Conservation (phyloP, 2,113 vertebrate genomes). For the Centropus bengalensis region DNA sequence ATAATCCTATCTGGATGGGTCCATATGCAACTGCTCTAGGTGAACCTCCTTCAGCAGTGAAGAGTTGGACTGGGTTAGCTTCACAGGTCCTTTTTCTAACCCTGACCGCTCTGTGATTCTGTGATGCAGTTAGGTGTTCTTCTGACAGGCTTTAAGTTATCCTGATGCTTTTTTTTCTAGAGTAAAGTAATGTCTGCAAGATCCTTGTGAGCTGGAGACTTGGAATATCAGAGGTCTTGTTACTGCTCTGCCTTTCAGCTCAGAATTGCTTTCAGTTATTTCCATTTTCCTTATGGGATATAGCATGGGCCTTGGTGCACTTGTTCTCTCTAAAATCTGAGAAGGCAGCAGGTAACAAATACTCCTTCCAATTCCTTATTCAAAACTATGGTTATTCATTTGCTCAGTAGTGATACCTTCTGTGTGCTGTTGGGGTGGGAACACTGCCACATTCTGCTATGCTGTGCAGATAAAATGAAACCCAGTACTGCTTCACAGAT, state of each 20-base stretch:
- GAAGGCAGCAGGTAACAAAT: background rate
- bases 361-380: background rate
- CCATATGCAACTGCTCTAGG: too few relatives aligned
- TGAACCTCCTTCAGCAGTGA: too few relatives aligned
- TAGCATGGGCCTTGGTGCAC: background rate
- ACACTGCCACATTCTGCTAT: background rate
- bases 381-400: background rate
- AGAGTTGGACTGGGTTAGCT: too few relatives aligned
- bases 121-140: background rate
- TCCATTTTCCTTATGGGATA: background rate
- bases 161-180: background rate
- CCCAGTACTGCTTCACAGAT: background rate
- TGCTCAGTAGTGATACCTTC: background rate
- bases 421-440: background rate
- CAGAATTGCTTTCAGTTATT: background rate
- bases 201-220: background rate
- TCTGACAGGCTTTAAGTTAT: background rate
- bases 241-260: background rate
- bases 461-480: rapidly evolving
- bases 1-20: too few relatives aligned
- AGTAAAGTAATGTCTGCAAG: background rate
- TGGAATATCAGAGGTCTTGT: background rate
- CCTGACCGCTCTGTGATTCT: too few relatives aligned
- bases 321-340: background rate
- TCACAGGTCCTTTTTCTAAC: too few relatives aligned